Evolutionary conservation across 2,797 vertebrate species (phyloP).

Genomic region (Calcarius lapponicus): DNA sequence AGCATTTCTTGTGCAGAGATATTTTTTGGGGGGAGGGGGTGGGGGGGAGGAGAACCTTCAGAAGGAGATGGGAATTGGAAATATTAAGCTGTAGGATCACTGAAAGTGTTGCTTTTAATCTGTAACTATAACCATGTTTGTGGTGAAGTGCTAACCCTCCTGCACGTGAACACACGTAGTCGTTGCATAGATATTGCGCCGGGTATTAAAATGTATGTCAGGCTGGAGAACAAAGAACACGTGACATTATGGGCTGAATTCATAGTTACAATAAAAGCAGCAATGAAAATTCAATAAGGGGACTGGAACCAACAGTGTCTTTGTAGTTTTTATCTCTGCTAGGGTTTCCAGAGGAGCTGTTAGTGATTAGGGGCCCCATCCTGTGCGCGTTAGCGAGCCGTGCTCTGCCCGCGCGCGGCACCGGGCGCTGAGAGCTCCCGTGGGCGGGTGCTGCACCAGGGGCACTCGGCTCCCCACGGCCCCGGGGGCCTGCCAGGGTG

Average conservation of each 20-base stretch:
- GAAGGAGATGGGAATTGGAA: slow-evolving; percentile 23
- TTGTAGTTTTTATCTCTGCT: slow-evolving; percentile 68
- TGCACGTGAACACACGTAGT: slow-evolving; percentile 37
- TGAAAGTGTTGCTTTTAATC: slow-evolving; percentile 55
- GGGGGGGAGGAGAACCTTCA: not conserved
- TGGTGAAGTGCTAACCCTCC: slow-evolving; percentile 50
- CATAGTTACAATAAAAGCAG: slow-evolving; percentile 61
- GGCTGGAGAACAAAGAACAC: slow-evolving; percentile 64
- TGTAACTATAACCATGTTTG: slow-evolving; percentile 55
- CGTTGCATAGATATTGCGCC: not conserved
- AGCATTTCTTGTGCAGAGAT: not conserved
- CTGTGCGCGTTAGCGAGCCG: not conserved
- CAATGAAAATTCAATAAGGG: slow-evolving; percentile 65
- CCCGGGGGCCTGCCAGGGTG: not conserved
- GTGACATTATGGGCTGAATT: slow-evolving; percentile 46
- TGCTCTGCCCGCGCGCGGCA: not conserved
- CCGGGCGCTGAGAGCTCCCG: not conserved
- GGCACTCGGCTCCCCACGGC: not conserved
- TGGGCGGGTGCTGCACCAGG: accelerated
- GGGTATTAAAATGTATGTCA: slow-evolving; percentile 58
- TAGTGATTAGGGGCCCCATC: slow-evolving; percentile 62
- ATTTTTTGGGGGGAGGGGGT: not conserved
- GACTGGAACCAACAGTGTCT: slow-evolving; percentile 64
- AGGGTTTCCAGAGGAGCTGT: slow-evolving; percentile 61
- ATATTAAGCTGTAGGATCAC: slow-evolving; percentile 17